Evolutionary conservation across 2,113 vertebrate genomes (phyloP).

Genomic region (Sarotherodon lohbergeri): DNA sequence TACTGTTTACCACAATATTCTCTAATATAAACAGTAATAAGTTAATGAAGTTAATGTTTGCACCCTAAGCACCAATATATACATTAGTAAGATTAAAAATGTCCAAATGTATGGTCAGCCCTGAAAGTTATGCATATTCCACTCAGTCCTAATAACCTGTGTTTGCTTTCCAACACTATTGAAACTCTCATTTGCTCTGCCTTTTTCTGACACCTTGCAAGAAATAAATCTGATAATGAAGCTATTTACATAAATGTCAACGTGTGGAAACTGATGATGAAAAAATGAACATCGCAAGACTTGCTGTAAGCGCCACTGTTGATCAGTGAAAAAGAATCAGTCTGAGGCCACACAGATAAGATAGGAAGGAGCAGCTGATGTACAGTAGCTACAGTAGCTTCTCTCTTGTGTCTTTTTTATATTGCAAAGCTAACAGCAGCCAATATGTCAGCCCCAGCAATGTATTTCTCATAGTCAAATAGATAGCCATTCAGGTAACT

Average conservation of each 20-base stretch:
- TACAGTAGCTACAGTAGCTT: neutral
- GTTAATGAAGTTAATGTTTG: neutral
- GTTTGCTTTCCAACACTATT: neutral
- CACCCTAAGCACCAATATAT: neutral
- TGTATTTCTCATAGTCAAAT: neutral
- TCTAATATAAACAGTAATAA: neutral
- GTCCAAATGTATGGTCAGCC: neutral
- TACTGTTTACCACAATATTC: neutral
- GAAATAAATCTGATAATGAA: conserved; percentile 12
- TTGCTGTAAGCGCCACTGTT: neutral
- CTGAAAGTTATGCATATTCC: neutral
- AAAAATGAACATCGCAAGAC: neutral
- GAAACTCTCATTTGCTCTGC: neutral
- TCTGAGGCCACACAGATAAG: conserved; percentile 5
- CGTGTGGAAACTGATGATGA: conserved; percentile 7
- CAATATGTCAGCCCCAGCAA: neutral
- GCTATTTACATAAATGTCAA: conserved; percentile 16
- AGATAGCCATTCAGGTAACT: neutral
- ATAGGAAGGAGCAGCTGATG: conserved; percentile 17
- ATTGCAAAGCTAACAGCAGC: neutral
- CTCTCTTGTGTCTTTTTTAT: neutral
- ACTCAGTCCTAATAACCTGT: neutral
- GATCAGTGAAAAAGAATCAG: conserved; percentile 28
- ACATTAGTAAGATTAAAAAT: neutral
- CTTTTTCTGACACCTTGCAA: neutral